Conservation (phyloP, 2,113 vertebrate species). For the Rhodinocichla rosea region DNA sequence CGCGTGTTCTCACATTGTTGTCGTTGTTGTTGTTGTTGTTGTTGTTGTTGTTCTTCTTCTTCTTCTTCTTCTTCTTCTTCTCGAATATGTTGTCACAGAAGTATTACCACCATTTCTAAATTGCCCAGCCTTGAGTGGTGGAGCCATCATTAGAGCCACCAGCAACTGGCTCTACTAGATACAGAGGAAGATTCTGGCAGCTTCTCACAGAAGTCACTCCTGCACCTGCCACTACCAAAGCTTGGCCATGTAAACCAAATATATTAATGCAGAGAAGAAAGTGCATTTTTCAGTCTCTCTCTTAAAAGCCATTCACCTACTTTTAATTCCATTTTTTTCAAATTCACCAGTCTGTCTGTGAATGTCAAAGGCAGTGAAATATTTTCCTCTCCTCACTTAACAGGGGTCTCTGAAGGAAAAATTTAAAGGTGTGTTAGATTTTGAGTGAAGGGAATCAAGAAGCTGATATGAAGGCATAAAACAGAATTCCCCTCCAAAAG, state of each 20-base stretch:
- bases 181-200: not conserved
- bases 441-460: not conserved
- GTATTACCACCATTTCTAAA: not conserved
- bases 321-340: not conserved
- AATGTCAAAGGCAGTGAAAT: not conserved
- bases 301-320: not conserved
- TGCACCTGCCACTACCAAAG: not conserved
- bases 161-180: accelerated
- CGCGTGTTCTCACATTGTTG: not conserved
- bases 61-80: not conserved
- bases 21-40: too few species aligned
- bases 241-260: not conserved
- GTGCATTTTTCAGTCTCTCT: not conserved
- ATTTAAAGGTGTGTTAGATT: not conserved
- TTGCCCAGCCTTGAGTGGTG: not conserved
- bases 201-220: not conserved
- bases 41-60: too few species aligned
- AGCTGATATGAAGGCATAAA: not conserved
- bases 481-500: not conserved
- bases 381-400: not conserved
- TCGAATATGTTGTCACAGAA: not conserved
- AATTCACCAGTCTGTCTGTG: not conserved
- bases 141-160: not conserved
- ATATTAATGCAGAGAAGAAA: not conserved
- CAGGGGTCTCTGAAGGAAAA: not conserved